Base-by-base conservation (phyloP, 2,113 vertebrate genomes). In the Illadopsis cleaveri region DNA sequence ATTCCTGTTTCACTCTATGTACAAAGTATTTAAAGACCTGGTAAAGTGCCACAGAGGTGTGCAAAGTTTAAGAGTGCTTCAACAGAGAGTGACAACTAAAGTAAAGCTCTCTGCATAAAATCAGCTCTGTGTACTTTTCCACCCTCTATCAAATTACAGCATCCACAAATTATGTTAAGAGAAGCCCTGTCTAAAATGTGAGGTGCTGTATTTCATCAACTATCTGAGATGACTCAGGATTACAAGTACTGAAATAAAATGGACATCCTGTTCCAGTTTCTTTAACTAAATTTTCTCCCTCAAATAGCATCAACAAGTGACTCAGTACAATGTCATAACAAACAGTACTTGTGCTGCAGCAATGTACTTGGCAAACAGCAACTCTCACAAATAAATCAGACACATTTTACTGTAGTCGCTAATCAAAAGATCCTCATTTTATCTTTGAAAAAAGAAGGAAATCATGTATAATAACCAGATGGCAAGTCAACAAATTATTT, bases 241-340 rank as follows among this genome's bases (percentile, higher is more conserved):
- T 90, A 89, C 85, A 86, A 93, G 80, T 27, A 89, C 90, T 68
- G 93, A 96, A 96, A 95, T 96, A 93, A 96, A 93, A 93, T n/a
- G 57, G 97, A 76, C 79, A 95, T 97, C 96, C 61, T 95, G 86
- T 96, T 96, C 79, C 47, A 87, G 72, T 85, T 94, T 68, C 84
- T 90, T 93, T 93, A 95, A 89, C 45, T 28, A 94, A 93, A 91
- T 89, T 95, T 54, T 92, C 92, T 86, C 87, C 92, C 92, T 51
- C 90, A 70, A 89, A 96, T 92, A 96, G 93, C 85, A 92, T 72
- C 94, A 94, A 97, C 94, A 95, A 97, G 47, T 95, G 84, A 97
- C 76, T 96, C 82, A 80, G 64, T 89, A 50, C 96, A 95, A 93
- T 89, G 54, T 84, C 91, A 95, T 93, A 93, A 95, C 88, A 95